Conservation (phyloP, 1,140 invertebrate genomes). For the Leptinotarsa texana region DNA sequence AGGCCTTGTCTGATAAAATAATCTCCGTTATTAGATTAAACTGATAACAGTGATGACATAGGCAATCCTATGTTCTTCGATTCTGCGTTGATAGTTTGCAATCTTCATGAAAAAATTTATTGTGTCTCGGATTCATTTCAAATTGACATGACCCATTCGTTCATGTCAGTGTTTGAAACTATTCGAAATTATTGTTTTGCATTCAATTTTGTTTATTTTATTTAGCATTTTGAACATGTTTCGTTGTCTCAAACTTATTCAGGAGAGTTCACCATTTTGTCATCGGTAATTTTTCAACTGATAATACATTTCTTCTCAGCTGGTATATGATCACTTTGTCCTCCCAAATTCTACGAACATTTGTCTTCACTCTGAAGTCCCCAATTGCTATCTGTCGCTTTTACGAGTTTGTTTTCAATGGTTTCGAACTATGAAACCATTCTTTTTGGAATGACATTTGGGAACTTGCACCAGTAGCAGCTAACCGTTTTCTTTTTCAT, state of each 20-base stretch:
- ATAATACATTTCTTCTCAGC: constrained; percentile 24
- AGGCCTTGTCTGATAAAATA: too few relatives aligned
- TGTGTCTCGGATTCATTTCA: neutral
- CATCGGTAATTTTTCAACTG: neutral
- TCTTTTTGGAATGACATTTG: neutral
- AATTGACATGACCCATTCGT: constrained; percentile 36
- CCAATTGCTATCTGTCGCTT: neutral
- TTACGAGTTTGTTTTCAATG: neutral
- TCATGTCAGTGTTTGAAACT: constrained; percentile 32
- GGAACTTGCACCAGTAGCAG: neutral
- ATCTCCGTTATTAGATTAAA: too few relatives aligned
- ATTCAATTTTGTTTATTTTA: neutral
- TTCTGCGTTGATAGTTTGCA: too few relatives aligned
- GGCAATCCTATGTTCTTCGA: too few relatives aligned
- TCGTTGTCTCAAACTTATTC: too few relatives aligned
- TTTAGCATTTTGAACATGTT: neutral
- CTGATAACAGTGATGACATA: too few relatives aligned
- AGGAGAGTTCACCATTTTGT: too few relatives aligned
- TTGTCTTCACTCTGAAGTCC: neutral
- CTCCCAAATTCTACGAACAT: neutral
- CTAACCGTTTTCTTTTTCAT: neutral
- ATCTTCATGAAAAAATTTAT: too few relatives aligned
- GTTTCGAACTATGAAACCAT: neutral
- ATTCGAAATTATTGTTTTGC: constrained; percentile 15
- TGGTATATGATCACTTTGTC: neutral